Base-by-base conservation (phyloP, 30 jellyfish, hydroid and myxozoan species). In the Euphysa ruthae region DNA sequence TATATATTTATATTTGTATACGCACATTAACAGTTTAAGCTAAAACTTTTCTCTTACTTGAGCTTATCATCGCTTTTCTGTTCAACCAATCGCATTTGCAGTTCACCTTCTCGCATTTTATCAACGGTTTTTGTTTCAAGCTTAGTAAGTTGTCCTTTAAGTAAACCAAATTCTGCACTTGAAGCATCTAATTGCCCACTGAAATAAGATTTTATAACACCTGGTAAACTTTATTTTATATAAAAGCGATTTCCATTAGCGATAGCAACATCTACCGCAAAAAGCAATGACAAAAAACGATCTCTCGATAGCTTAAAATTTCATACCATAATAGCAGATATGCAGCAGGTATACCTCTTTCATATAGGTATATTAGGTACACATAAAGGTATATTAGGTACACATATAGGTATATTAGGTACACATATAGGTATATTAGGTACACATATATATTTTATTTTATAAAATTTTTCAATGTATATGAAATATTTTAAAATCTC, bases 101-200 rank as follows among this genome's bases (percentile, higher is more conserved):
- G 93, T 63, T 86, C 96, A 14, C 96, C 72, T 52, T 86, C 96
- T 32, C 83, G 66, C 42, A 86, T 70, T 49, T 75, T 71, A 66
- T 71, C 15, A 2, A 82, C 49, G 62, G 78, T 86, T 58, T 79
- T 94, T 32, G 71, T 33, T 10, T 93, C 94, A 44, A 68, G 72
- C 62, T 86, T 86, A 55, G 71, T 70, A n/a, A 86, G 70, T 35
- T 61, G 73, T 32, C 62, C 81, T 70, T 78, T 77, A 61, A 86
- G 63, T 4, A 70, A 72, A 29, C 74, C 81, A 19, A 85, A 60
- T 15, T 86, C 96, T 4, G 79, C 58, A 26, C 82, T 71, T 28
- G 75, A 55, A 15, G 92, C 28, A 26, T 79, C 97, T 28, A 79
- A 46, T 70, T 88, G 95, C 7, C 84, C 92, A 32, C 94, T 79